Conservation (phyloP, 2,888 invertebrate species). For the Tribolium freemani region DNA sequence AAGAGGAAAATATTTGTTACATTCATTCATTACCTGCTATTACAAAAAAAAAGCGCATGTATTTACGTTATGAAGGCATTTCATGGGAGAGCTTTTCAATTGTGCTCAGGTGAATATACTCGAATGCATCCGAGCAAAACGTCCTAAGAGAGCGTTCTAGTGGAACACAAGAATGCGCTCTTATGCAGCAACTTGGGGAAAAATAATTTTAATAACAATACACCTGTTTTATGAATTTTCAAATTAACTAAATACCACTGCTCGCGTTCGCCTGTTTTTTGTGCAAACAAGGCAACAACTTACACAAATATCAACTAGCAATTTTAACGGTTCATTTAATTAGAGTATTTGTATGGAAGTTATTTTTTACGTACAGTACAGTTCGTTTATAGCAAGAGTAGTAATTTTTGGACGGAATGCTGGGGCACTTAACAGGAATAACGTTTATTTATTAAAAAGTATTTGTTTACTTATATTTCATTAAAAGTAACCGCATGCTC, state of each 20-base stretch:
- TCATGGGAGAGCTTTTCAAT: constrained; percentile 11
- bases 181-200: constrained; percentile 1
- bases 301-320: background rate
- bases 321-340: background rate
- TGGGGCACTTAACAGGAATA: too few relatives aligned
- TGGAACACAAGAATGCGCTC: constrained; percentile 16
- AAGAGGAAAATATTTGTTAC: background rate
- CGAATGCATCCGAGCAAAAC: constrained; percentile 32
- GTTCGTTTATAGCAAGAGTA: too few relatives aligned
- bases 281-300: too few relatives aligned
- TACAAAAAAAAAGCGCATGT: background rate
- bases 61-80: background rate
- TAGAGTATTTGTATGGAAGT: background rate
- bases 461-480: too few relatives aligned
- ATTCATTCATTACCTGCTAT: background rate
- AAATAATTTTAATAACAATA: background rate
- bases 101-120: constrained; percentile 37
- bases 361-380: too few relatives aligned
- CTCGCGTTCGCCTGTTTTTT: too few relatives aligned
- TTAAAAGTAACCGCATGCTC: too few relatives aligned
- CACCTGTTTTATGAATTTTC: background rate
- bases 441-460: too few relatives aligned
- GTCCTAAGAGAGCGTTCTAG: constrained; percentile 9
- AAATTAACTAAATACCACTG: background rate
- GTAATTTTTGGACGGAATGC: too few relatives aligned